Evolutionary conservation across 35 echinoderm and acorn worm genomes (phyloP), one percentile per base, ranked within the genome.

Genomic region (Apostichopus parvimensis): DNA sequence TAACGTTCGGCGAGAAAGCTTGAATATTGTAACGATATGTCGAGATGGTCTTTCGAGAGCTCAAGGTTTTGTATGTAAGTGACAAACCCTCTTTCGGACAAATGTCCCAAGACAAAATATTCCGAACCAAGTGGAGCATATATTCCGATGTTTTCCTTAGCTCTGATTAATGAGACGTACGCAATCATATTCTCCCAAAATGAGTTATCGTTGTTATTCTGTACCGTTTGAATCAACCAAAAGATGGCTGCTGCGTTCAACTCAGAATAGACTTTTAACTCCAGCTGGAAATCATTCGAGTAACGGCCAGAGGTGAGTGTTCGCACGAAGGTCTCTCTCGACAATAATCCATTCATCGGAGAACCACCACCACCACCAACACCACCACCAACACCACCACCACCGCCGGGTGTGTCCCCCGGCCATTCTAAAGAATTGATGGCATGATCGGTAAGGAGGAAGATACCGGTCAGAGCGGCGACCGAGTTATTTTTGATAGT

Each of bases 181-280:
- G 94, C 45, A 7, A 95, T 64, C 10, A 95, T 17, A 1, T 57
- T 23, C 28, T 95, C 92, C 94, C 94, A 95, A 28, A 95, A 87
- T 17, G 73, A 79, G 5, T 88, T 77, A 52, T 95, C 91, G 77
- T 73, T 82, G 24, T 81, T 95, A 15, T 14, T 10, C 66, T 79
- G 87, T 26, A 95, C 81, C 23, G 77, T 87, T 9, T 93, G 25
- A 15, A 77, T 87, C 52, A 95, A 68, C 79, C 92, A 90, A 6
- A 79, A 61, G 34, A 95, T 91, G 18, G 89, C 81, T 24, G 61
- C 57, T 53, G 45, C 12, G 45, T 93, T 93, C 11, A 95, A 73
- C 6, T 84, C 34, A 1, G 87, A 86, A 56, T 95, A 95, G 45
- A 87, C 78, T 0, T 84, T 11, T 0, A 95, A 53, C 53, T 91